phyloP scores from a whole-genome alignment of 2,797 vertebrate genomes.

The Cryptoblepharus egeriae region DNA sequence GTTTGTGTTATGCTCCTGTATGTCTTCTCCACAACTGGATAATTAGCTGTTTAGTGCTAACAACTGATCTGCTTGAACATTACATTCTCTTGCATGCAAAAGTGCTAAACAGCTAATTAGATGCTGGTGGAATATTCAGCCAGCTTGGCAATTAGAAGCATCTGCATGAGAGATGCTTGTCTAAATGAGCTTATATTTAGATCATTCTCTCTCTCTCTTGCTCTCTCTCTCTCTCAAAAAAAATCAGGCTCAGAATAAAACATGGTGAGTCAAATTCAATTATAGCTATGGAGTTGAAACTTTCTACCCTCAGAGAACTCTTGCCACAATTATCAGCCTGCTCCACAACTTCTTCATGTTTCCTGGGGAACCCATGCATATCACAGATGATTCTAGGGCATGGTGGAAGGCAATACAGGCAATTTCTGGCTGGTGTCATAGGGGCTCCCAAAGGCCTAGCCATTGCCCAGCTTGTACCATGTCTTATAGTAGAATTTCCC shows the following conservation, averaged over 20 bases:
- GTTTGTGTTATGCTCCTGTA: constrained; percentile 24
- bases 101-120: constrained; percentile 43
- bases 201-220: constrained; percentile 9
- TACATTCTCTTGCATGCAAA: constrained; percentile 35
- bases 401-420: not conserved
- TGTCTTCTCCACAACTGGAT: constrained; percentile 31
- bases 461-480: not conserved
- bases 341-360: not conserved
- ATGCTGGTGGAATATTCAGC: constrained; percentile 31
- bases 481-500: not conserved
- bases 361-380: not conserved
- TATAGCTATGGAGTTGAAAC: constrained; percentile 1
- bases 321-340: not conserved
- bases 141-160: constrained; percentile 43
- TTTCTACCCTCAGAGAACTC: not conserved
- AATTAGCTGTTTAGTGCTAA: constrained; percentile 46
- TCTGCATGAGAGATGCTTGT: constrained; percentile 33
- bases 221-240: too few species aligned
- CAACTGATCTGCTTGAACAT: constrained; percentile 37
- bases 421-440: not conserved
- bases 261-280: constrained; percentile 17
- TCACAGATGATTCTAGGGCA: not conserved
- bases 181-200: constrained; percentile 35
- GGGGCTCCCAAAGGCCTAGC: not conserved
- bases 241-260: constrained; percentile 7